These are phyloP conservation scores for Electrona antarctica DNA, from an alignment of 2,113 vertebrate genomes.

Conservation along the genomic window DNA sequence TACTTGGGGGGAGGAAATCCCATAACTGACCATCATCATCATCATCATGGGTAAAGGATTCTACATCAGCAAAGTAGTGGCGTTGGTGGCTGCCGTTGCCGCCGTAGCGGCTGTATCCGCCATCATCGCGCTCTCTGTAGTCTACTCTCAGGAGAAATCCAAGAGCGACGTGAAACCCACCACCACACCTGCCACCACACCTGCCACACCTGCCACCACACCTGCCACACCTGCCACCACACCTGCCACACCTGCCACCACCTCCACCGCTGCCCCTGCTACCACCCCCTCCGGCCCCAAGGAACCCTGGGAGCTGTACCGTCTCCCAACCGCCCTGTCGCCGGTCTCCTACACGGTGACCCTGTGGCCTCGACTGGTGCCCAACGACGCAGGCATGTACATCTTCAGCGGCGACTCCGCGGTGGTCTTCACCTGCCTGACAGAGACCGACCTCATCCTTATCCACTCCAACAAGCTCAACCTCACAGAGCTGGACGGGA, in stretches of 20 bases:
- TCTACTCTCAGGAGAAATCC: constrained; percentile 83
- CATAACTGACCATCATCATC: no score
- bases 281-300: background rate
- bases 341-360: constrained; percentile 81
- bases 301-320: constrained; percentile 81
- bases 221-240: background rate
- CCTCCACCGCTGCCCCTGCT: background rate
- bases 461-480: constrained; percentile 92
- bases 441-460: constrained; percentile 83
- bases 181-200: accelerated
- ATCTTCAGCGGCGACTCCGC: constrained; percentile 84
- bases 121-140: constrained; percentile 85
- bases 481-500: constrained; percentile 63
- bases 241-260: no score
- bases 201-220: background rate
- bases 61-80: constrained; percentile 85
- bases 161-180: constrained; percentile 47
- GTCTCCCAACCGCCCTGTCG: constrained; percentile 80
- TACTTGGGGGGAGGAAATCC: no score
- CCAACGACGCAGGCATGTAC: constrained; percentile 59
- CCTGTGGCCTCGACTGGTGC: constrained; percentile 83
- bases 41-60: constrained; percentile 87
- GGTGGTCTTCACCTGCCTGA: constrained; percentile 80
- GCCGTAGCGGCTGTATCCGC: constrained; percentile 71
- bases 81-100: constrained; percentile 74